Evolutionary conservation across 2,888 invertebrate genomes (phyloP), one percentile per base, ranked within the genome.

Genomic region (Sarcophaga subvicina): DNA sequence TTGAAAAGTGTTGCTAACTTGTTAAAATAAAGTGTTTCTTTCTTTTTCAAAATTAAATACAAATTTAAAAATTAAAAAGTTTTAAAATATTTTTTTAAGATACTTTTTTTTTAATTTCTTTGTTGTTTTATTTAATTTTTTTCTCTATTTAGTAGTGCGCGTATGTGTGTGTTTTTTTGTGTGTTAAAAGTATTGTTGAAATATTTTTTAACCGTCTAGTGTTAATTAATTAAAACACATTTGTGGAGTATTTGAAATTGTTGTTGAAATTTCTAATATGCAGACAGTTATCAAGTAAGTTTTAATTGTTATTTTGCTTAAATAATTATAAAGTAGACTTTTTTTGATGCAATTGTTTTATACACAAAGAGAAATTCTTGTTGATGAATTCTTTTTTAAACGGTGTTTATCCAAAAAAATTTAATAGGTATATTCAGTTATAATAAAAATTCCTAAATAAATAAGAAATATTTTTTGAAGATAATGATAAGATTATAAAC

Each of bases 251-350:
- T 63, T 67, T 62, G 37, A 67, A 82, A 59, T 82, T 77, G 22
- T 6, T 37, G 37, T 37, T 37, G 37, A 37, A 59, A 69, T 70
- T 76, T 88, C 81, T 76, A 91, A 84, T 83, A 93, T 93, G 93
- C 93, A 93, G 90, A 93, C 92, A 80, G 92, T 93, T 79, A 93
- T 93, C 88, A 92, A 92, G 92, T 93, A 91, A 92, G 92, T 92
- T 84, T 83, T 83, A 76, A 64, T 37, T 72, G 14, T 62, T 37
- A 0, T 60, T 72, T 20, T 71, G 20, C 54, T 17, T 54, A 54
- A 12, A 20, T 62, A 62, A 17, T 45, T 83, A 75, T 84, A 70
- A 72, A 77, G 72, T 64, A 85, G 66, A 37, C 75, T 85, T 82
- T 83, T 80, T 77, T 84, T 20, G 14, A 49, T 71, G 49, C 70